phyloP scores from a whole-genome alignment of 2,888 invertebrate genomes.

The Apantesis nais region DNA sequence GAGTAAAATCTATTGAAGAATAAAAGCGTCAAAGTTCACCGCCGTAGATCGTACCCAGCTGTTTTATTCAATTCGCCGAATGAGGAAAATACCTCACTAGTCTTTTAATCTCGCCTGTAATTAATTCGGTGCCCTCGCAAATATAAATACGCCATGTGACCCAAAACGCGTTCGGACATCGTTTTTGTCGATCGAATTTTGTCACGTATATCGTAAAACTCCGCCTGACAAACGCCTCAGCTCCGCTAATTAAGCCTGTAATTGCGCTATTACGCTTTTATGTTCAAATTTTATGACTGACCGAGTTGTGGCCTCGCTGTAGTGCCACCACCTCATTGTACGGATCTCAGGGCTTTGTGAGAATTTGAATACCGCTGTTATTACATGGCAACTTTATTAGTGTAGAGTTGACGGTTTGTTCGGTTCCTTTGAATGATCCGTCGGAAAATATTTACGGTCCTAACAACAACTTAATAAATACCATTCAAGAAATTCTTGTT shows the following conservation, averaged over 20 bases:
- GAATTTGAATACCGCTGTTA: slow-evolving; percentile 35
- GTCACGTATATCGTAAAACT: slow-evolving; percentile 71
- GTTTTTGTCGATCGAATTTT: slow-evolving; percentile 53
- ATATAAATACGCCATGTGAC: slow-evolving; percentile 54
- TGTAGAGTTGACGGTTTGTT: slow-evolving; percentile 2
- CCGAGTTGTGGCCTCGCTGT: slow-evolving; percentile 51
- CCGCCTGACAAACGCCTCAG: slow-evolving; percentile 71
- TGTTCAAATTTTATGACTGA: slow-evolving; percentile 72
- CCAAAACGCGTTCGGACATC: slow-evolving; percentile 32
- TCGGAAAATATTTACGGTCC: slow-evolving; percentile 25
- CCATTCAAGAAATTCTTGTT: slow-evolving; percentile 4
- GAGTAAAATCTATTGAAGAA: slow-evolving; percentile 10
- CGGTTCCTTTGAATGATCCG: slow-evolving; percentile 15
- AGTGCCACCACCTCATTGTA: slow-evolving; percentile 41
- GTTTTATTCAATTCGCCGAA: slow-evolving; percentile 16
- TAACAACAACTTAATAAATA: slow-evolving; percentile 19
- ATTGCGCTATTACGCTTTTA: slow-evolving; percentile 75
- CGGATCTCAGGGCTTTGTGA: slow-evolving; percentile 31
- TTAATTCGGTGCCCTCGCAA: slow-evolving; percentile 47
- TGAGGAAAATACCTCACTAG: slow-evolving; percentile 25
- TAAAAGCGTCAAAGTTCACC: slow-evolving; percentile 13
- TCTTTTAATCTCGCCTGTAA: slow-evolving; percentile 43
- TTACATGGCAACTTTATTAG: slow-evolving; percentile 15
- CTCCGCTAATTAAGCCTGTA: slow-evolving; percentile 77
- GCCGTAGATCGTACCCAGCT: not conserved